Evolutionary conservation across 1,140 invertebrate genomes (phyloP).

Genomic region (Theocolax elegans): DNA sequence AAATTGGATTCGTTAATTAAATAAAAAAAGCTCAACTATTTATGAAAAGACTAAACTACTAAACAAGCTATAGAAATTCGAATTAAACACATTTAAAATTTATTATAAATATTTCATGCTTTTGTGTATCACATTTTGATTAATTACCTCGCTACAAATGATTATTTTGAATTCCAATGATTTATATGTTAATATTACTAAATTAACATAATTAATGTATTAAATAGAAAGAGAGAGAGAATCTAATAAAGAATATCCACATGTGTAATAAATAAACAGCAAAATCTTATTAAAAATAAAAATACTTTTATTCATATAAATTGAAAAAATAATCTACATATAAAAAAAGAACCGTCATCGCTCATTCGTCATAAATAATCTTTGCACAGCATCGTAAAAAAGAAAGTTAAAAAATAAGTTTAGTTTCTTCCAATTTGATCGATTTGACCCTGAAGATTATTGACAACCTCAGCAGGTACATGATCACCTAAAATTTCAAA

Average conservation of each 20-base stretch:
- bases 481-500: slow-evolving; percentile 84
- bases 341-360: slow-evolving; percentile 41
- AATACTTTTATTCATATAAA: slow-evolving; percentile 41
- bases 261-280: slow-evolving; percentile 29
- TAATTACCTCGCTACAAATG: no score
- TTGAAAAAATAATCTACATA: slow-evolving; percentile 36
- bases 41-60: no score
- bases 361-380: slow-evolving; percentile 23
- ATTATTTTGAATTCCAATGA: no score
- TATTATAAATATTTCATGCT: no score
- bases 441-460: slow-evolving; percentile 83
- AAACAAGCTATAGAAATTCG: no score
- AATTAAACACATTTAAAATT: no score
- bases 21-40: not conserved
- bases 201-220: no score
- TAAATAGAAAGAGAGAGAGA: no score
- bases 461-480: slow-evolving; percentile 86
- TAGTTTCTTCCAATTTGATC: slow-evolving; percentile 79
- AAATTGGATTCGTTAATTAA: not conserved
- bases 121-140: no score
- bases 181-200: no score
- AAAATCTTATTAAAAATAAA: slow-evolving; percentile 45
- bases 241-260: no score
- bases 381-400: not conserved
- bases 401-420: not conserved